These are phyloP conservation scores for Vireo griseus DNA, from an alignment of 2,797 vertebrate species.

Conservation along the genomic window DNA sequence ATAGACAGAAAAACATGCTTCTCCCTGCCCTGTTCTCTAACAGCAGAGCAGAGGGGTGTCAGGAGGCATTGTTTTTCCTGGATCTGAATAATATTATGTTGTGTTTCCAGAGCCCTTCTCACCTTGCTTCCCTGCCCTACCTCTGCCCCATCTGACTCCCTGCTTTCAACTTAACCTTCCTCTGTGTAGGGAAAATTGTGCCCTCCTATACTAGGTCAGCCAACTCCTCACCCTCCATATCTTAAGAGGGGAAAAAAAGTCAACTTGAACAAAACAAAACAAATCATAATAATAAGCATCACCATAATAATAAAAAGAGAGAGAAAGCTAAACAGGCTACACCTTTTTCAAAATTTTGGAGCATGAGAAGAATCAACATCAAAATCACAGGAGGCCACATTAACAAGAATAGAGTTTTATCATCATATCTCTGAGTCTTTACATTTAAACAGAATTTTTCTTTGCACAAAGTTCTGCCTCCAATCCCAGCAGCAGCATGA, in stretches of 20 bases:
- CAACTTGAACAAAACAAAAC: background rate
- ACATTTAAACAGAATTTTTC: background rate
- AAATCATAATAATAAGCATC: accelerated
- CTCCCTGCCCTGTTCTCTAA: background rate
- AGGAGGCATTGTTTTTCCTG: background rate
- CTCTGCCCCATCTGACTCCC: background rate
- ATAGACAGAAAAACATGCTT: background rate
- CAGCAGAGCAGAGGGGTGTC: background rate
- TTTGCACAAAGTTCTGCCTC: background rate
- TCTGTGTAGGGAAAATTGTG: background rate
- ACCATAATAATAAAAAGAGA: background rate
- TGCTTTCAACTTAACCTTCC: background rate
- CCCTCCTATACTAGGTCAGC: background rate
- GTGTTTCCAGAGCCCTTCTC: background rate
- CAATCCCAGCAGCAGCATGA: background rate
- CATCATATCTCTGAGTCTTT: background rate
- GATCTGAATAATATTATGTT: background rate
- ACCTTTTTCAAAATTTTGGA: background rate
- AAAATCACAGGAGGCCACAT: background rate
- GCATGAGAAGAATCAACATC: background rate
- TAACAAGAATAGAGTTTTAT: background rate
- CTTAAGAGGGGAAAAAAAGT: background rate
- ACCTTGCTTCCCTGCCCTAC: background rate
- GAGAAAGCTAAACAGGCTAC: background rate
- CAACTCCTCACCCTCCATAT: accelerated